Evolutionary conservation across 2,113 vertebrate genomes (phyloP), one percentile per base, ranked within the genome.

Genomic region (Halcyon malimbica): DNA sequence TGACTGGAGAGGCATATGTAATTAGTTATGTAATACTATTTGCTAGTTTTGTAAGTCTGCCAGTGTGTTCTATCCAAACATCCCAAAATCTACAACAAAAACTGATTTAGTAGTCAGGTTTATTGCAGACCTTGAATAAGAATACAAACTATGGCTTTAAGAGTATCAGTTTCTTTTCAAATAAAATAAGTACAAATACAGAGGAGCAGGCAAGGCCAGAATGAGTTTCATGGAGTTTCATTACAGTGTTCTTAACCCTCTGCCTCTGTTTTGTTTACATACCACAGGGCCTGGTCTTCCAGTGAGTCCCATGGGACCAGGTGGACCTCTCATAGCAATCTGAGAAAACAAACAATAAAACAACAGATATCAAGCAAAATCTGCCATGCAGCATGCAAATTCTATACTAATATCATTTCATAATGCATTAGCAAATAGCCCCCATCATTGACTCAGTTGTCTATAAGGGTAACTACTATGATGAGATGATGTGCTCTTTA

Each of bases 241-340:
- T 53, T 71, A 65, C 11, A 5, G 4, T 62, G 21, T 44, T 75
- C 48, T 54, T 79, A 70, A 60, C 80, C 10, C 9, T 65, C 7
- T 70, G 25, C 13, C 29, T 16, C 67, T 39, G 16, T 70, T 84
- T 87, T 79, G 13, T 54, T 28, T 86, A 99, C 99, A 97, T 98
- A 99, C 99, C 99, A 99, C 99, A 95, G 99, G 99, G 68, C 99
- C 99, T 11, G 99, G 98, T 98, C 99, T 98, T 98, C 99, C 99
- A 46, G 99, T 99, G 91, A 99, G 97, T 96, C 99, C 99, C 99
- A 99, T 99, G 20, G 99, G 99, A 94, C 99, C 99, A 39, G 99
- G 95, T 13, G 99, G 98, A 80, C 99, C 99, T 96, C 99, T 98
- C 98, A 99, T 99, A 51, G 99, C 99, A 97, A 99, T 99, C 99